These are phyloP conservation scores for cattle (Bos taurus) DNA, from an alignment of 2,113 vertebrate genomes.

Conservation along the genomic window DNA sequence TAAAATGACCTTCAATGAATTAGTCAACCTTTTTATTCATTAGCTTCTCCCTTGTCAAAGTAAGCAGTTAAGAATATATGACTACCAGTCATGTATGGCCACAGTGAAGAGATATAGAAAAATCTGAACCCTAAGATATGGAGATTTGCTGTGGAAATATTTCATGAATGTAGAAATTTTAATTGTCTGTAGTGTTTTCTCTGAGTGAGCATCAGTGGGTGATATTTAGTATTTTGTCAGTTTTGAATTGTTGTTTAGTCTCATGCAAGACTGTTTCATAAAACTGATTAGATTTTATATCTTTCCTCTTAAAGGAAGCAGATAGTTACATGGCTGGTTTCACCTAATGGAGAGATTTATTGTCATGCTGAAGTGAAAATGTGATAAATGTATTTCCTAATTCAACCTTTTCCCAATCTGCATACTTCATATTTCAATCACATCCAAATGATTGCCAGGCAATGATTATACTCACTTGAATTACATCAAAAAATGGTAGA, in stretches of 20 bases:
- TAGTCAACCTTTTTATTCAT: neutral
- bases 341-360: constrained; percentile 63
- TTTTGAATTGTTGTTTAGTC: constrained; percentile 36
- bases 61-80: neutral
- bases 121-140: neutral
- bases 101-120: neutral
- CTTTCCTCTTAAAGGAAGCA: constrained; percentile 33
- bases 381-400: constrained; percentile 59
- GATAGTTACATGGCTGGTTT: constrained; percentile 54
- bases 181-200: neutral
- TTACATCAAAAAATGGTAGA: constrained; percentile 39
- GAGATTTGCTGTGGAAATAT: neutral
- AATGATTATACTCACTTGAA: constrained; percentile 30
- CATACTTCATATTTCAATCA: constrained; percentile 62
- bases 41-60: neutral
- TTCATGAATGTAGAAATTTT: neutral
- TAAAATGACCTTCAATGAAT: constrained; percentile 11
- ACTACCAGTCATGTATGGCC: neutral
- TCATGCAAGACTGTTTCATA: constrained; percentile 25
- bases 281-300: constrained; percentile 20
- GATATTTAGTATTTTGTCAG: neutral
- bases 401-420: constrained; percentile 53
- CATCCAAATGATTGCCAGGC: constrained; percentile 25
- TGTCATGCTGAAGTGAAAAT: constrained; percentile 51
- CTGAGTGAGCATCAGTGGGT: neutral